These are phyloP conservation scores for Agelaius phoeniceus DNA, from an alignment of 2,113 vertebrate genomes.

Conservation along the genomic window DNA sequence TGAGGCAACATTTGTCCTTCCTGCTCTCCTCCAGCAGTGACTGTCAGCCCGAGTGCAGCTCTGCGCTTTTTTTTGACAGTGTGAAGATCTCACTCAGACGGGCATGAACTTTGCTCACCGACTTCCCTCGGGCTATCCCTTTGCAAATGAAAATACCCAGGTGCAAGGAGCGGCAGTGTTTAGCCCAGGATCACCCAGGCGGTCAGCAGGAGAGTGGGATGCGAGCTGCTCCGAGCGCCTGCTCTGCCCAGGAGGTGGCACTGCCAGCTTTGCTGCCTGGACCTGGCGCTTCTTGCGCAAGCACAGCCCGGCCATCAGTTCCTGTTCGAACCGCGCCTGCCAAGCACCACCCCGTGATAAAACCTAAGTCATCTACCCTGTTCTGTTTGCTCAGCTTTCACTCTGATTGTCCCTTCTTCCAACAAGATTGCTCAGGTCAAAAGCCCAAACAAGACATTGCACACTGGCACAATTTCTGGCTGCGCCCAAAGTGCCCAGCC, in stretches of 20 bases:
- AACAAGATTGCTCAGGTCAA: not conserved
- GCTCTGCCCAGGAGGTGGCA: constrained; percentile 43
- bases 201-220: accelerated
- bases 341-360: not conserved
- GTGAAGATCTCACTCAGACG: not conserved
- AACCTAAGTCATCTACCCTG: not conserved
- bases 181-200: not conserved
- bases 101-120: not conserved
- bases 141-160: not conserved
- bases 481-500: not conserved
- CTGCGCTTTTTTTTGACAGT: not conserved
- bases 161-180: not conserved
- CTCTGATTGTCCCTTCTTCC: not conserved
- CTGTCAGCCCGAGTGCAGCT: not conserved
- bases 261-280: not conserved
- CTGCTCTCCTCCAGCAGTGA: not conserved
- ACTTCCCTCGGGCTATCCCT: not conserved
- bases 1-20: not conserved
- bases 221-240: not conserved
- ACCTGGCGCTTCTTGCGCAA: accelerated
- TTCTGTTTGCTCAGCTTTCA: not conserved
- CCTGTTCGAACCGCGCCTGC: not conserved
- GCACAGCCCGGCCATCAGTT: not conserved
- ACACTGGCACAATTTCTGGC: not conserved
- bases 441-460: not conserved